Evolutionary conservation across 2,797 vertebrate genomes (phyloP).

Genomic region (Sebastes ruberrimus): DNA sequence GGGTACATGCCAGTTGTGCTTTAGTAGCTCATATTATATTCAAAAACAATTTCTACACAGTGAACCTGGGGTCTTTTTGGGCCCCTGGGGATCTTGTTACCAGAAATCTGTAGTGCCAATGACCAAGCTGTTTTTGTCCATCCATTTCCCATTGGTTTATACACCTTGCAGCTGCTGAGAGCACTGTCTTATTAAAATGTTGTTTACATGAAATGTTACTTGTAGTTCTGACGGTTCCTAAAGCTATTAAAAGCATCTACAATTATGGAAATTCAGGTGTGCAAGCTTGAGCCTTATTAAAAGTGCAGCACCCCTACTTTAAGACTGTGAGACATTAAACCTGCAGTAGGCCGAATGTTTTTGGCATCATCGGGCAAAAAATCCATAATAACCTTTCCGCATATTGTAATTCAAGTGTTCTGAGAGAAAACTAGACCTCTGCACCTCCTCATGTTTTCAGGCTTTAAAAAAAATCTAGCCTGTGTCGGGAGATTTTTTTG

Average conservation of each 20-base stretch:
- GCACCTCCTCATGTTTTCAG: too few relatives aligned
- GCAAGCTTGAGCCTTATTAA: background rate
- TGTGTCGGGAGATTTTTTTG: too few relatives aligned
- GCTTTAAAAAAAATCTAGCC: too few relatives aligned
- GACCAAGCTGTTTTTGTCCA: background rate
- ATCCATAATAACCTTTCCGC: too few relatives aligned
- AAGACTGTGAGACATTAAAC: background rate
- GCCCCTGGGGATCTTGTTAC: constrained; percentile 13
- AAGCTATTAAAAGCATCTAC: background rate
- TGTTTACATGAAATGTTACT: background rate
- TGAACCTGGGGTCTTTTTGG: background rate
- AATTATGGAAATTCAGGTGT: background rate
- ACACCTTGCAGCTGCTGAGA: background rate
- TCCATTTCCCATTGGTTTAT: background rate
- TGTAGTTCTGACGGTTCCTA: background rate
- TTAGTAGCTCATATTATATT: background rate
- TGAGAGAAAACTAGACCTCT: too few relatives aligned
- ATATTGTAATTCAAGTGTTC: too few relatives aligned
- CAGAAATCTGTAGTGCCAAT: background rate
- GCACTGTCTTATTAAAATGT: background rate
- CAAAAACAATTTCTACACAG: background rate
- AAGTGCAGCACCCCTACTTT: background rate
- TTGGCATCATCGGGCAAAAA: too few relatives aligned
- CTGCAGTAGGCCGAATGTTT: too few relatives aligned
- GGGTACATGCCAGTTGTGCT: background rate